Evolutionary conservation across 2,888 invertebrate species (phyloP).

Genomic region (Parnassius glacialis): DNA sequence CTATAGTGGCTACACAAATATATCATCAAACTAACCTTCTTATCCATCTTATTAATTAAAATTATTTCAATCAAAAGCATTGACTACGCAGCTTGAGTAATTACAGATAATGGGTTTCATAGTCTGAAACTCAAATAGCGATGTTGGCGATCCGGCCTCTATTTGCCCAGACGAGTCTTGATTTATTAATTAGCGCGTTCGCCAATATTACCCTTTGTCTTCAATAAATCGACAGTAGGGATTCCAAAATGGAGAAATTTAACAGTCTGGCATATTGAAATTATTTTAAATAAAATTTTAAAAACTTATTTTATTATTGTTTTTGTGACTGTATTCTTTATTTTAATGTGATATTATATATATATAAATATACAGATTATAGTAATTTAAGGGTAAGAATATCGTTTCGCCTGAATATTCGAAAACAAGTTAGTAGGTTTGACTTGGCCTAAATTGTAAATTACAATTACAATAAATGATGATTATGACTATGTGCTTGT

Average conservation of each 20-base stretch:
- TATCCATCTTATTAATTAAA: constrained; percentile 13
- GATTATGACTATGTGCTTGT: too few species aligned
- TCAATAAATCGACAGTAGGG: constrained; percentile 32
- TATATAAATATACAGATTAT: too few species aligned
- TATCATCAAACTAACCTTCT: neutral
- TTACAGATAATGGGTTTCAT: constrained; percentile 43
- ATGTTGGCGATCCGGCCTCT: constrained; percentile 36
- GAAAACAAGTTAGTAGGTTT: too few species aligned
- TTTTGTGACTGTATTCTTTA: too few species aligned
- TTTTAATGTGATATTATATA: too few species aligned
- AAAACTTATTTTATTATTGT: neutral
- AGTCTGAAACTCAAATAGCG: constrained; percentile 45
- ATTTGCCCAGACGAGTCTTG: constrained; percentile 60
- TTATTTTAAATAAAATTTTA: neutral
- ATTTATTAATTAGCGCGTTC: constrained; percentile 60
- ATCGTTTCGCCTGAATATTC: too few species aligned
- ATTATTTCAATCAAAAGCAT: constrained; percentile 8
- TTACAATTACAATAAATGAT: too few species aligned
- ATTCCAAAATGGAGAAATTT: constrained; percentile 22
- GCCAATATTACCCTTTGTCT: constrained; percentile 53
- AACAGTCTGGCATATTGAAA: constrained; percentile 2
- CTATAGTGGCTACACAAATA: neutral
- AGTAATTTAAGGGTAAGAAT: too few species aligned
- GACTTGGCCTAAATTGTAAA: too few species aligned
- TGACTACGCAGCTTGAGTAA: constrained; percentile 32